These are phyloP conservation scores for Leguminivora glycinivorella DNA, from an alignment of 1,140 invertebrate species.

Conservation along the genomic window DNA sequence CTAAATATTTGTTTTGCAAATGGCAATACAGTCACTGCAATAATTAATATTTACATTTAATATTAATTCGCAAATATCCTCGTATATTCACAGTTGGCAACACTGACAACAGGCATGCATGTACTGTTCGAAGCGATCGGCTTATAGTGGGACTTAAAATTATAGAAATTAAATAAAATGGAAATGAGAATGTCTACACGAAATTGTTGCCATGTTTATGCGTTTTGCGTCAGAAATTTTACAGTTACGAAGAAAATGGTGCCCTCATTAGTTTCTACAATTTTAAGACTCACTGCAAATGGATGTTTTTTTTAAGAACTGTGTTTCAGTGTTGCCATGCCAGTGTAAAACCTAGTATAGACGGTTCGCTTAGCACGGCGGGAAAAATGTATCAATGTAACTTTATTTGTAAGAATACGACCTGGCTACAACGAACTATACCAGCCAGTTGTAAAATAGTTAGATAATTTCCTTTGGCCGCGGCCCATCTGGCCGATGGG, in stretches of 20 bases:
- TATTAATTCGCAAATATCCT: slow-evolving; percentile 16
- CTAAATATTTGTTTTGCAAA: slow-evolving; percentile 29
- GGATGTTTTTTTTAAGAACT: not conserved
- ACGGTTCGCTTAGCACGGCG: slow-evolving; percentile 51
- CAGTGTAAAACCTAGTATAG: slow-evolving; percentile 7
- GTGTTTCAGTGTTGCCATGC: slow-evolving; percentile 30
- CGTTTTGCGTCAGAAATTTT: no score
- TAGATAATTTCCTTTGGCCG: slow-evolving; percentile 32
- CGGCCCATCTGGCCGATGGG: not conserved
- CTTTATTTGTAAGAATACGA: slow-evolving; percentile 42
- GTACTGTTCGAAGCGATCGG: not conserved
- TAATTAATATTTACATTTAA: slow-evolving; percentile 28
- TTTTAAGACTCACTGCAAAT: no score
- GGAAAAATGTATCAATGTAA: slow-evolving; percentile 39
- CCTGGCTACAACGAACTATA: slow-evolving; percentile 28
- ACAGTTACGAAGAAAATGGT: no score
- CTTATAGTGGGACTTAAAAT: no score
- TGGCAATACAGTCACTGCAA: slow-evolving; percentile 28
- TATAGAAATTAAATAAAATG: no score
- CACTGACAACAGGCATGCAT: not conserved
- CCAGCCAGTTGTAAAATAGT: slow-evolving; percentile 28
- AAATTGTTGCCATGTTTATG: no score
- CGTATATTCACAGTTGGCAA: slow-evolving; percentile 1
- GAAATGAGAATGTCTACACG: no score
- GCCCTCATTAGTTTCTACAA: no score